Evolutionary conservation across 2,888 invertebrate species (phyloP).

Genomic region (Amphipoea oculea): DNA sequence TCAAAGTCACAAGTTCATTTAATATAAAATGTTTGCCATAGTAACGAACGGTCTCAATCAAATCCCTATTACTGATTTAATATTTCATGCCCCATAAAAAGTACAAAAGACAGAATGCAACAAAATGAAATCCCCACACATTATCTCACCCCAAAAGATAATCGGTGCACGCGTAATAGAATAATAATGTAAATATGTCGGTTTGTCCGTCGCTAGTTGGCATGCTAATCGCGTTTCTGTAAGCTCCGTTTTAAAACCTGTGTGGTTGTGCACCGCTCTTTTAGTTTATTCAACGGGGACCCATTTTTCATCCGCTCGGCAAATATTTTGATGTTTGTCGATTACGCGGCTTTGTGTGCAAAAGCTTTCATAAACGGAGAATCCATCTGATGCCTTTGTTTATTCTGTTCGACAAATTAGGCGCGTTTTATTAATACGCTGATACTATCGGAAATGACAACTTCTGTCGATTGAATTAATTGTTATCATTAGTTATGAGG

Average conservation of each 20-base stretch:
- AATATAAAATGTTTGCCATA: slow-evolving; percentile 5
- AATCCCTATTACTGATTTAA: slow-evolving; percentile 61
- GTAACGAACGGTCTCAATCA: slow-evolving; percentile 55
- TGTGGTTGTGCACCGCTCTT: slow-evolving; percentile 79
- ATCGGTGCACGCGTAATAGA: slow-evolving; percentile 87
- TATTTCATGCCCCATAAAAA: slow-evolving; percentile 64
- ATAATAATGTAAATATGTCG: slow-evolving; percentile 86
- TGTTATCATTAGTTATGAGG: slow-evolving; percentile 48
- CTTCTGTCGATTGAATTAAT: slow-evolving; percentile 56
- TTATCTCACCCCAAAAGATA: slow-evolving; percentile 86
- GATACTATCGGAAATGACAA: slow-evolving; percentile 57
- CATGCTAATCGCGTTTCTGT: slow-evolving; percentile 84
- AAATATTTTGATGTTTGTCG: slow-evolving; percentile 88
- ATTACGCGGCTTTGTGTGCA: slow-evolving; percentile 74
- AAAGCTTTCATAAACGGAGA: slow-evolving; percentile 72
- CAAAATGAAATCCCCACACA: slow-evolving; percentile 80
- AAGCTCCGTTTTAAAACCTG: slow-evolving; percentile 84
- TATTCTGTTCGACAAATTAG: slow-evolving; percentile 72
- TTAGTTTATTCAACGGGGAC: slow-evolving; percentile 80
- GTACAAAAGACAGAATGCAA: slow-evolving; percentile 74
- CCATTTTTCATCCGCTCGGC: slow-evolving; percentile 85
- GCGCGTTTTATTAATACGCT: slow-evolving; percentile 46
- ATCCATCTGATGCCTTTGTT: slow-evolving; percentile 75
- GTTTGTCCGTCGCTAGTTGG: slow-evolving; percentile 80
- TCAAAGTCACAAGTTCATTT: neutral